Base-by-base conservation (phyloP, 2,113 vertebrate genomes). In the Albula glossodonta region DNA sequence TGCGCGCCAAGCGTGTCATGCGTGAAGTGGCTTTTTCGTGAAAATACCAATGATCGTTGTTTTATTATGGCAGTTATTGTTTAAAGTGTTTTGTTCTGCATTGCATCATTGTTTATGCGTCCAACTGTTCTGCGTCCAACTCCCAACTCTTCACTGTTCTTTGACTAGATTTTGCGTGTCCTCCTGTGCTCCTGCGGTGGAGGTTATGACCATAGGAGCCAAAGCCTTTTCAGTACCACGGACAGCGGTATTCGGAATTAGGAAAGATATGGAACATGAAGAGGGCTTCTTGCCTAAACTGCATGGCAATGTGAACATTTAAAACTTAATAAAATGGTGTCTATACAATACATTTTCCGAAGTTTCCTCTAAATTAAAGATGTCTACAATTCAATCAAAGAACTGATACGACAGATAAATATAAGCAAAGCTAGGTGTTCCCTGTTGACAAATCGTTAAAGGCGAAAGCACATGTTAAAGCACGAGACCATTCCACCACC, bases 201-300 rank as follows among this genome's bases (percentile, higher is more conserved):
- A 82, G 13, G 63, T 22, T 82, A 74, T 53, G 56, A 22, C 49
- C 51, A 74, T 12, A 66, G 60, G 57, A 86, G 60, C 50, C 8
- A 52, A 15, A 82, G 50, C 49, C 22, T 50, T 88, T 91, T 94
- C 94, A 96, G 94, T 51, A 95, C 94, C 94, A 88, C 22, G 93
- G 94, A 94, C 91, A 95, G 94, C 88, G 89, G 90, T 31, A 4
- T 52, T 87, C 13, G 80, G 41, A 1, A 82, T 81, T 41, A 22
- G 31, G 66, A n/a, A 82, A 74, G 77, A 82, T 22, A 48, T 51
- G 60, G 13, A 79, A 53, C 77, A 48, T 25, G 51, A n/a, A 25
- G 22, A 81, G 56, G 19, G 49, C 31, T 4, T 51, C 3, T 56
- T 10, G 3, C 6, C 51, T 22, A 7, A n/a, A 81, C 51, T 56